Conservation (phyloP, 2,888 invertebrate genomes). For the Oxytorus armatus region DNA sequence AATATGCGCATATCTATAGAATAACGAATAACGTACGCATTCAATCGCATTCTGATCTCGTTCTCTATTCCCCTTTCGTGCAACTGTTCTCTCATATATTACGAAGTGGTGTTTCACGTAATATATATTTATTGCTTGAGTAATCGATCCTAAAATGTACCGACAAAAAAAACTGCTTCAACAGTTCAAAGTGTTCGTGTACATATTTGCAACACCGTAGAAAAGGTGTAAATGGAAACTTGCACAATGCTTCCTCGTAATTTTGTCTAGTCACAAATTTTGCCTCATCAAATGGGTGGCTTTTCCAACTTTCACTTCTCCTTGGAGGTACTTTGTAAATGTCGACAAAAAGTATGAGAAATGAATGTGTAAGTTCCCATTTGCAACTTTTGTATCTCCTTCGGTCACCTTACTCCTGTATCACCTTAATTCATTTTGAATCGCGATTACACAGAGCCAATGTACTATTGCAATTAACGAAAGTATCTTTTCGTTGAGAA, state of each 20-base stretch:
- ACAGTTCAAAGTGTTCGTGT: background rate
- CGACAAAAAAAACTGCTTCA: background rate
- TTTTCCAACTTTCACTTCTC: background rate
- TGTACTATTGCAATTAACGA: no score
- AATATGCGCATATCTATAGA: conserved; percentile 53
- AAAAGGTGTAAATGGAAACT: no score
- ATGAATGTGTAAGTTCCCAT: no score
- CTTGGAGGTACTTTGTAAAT: background rate
- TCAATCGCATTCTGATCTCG: conserved; percentile 44
- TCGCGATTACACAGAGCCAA: no score
- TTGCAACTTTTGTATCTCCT: no score
- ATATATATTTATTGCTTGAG: conserved; percentile 14
- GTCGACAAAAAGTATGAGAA: no score
- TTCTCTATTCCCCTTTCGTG: background rate
- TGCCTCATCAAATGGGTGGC: no score
- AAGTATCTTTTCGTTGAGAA: no score
- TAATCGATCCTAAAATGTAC: background rate
- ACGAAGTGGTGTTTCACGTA: conserved; percentile 14
- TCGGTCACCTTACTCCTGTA: no score
- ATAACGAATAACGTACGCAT: conserved; percentile 55
- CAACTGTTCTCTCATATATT: conserved; percentile 20
- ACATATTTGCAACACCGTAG: background rate
- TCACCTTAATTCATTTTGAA: no score
- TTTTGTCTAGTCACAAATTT: background rate
- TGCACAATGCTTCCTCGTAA: no score